Base-by-base conservation (phyloP, 2,797 vertebrate genomes). In the Rhabdophis nuchalis region DNA sequence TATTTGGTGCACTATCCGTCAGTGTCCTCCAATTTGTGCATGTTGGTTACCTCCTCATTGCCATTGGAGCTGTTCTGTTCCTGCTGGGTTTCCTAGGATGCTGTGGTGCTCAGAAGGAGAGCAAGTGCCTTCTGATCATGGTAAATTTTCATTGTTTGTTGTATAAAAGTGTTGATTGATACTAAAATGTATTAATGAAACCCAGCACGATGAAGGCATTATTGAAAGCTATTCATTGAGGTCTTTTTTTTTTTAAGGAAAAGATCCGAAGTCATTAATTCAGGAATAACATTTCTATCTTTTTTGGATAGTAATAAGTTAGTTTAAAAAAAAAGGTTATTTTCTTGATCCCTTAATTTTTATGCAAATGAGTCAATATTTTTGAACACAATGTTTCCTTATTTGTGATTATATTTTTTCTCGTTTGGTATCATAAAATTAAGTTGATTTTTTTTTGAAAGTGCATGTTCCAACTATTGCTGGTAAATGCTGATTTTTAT, bases 61-160 rank as follows among this genome's bases (percentile, higher is more conserved):
- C 96, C 90, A 95, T 98, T 0, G 99, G 99, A 0, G 92, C 92
- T 4, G 88, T 98, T 87, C 96, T 99, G 95, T 89, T 98, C 13
- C 92, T 98, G 41, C 96, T 99, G 0, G 98, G 98, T 58, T 96
- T 99, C 93, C 96, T 99, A 12, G 99, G 99, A 53, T 98, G 98
- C 95, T 99, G 97, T 0, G 98, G 98, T 0, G 98, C 98, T 85
- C 97, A 98, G 27, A 98, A 97, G 88, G 98, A 99, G 93, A 99
- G 97, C 98, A 99, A 98, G 92, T 99, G 98, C 93, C 98, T 99
- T 53, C 98, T 99, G 93, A 97, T 99, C 60, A 97, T 64, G 97
- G 99, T 99, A 96, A 93, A 88, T 56, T 9, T 88, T 86, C 7
- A 46, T 12, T 60, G 56, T 53, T 53, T 68, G 52, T 16, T 60